Base-by-base conservation (phyloP, 1,140 invertebrate genomes). In the Bombus waltoni region DNA sequence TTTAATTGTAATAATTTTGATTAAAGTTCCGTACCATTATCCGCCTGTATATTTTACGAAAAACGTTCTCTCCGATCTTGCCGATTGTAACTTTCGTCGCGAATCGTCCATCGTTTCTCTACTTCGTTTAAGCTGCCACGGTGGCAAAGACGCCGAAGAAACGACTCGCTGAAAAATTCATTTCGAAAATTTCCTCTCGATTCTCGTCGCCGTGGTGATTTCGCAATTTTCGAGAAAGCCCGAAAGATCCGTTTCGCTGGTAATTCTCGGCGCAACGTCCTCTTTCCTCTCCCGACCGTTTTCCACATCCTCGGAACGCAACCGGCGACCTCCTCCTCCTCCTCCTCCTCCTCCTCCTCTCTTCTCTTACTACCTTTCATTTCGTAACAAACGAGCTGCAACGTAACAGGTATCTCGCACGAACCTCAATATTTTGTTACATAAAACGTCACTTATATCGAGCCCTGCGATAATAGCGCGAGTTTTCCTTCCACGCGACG, bases 381-480 rank as follows among this genome's bases (percentile, higher is more conserved):
- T 75, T 82, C 81, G 81, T 82, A 82, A 82, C 72, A 47, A 75
- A 82, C 38, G 57, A 82, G 81, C 28, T 44, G 28, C 57, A 82
- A 65, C 72, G 72, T 82, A 82, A 82, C 81, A 75, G 73, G 81
- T 44, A 75, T 35, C 81, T 65, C 59, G 81, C 72, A 82, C 81
- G 72, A 75, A 74, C 25, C 65, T 44, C 72, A 32, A 82, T 75
- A 75, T 75, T 65, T 82, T 25, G 40, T 82, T 82, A 82, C 57
- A 82, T 82, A 82, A 82, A 82, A 75, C 32, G 5, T 6, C 42
- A 47, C 53, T 82, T 75, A 74, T 32, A 75, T 73, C 57, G 72
- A 65, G 8, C 57, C 57, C 22, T 75, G 25, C 25, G 13, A 75
- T 75, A 74, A 75, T 47, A 65, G 62, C 25, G 25, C n/a, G 70